Conservation (phyloP, 2,888 invertebrate species). For the Campaea margaritaria region DNA sequence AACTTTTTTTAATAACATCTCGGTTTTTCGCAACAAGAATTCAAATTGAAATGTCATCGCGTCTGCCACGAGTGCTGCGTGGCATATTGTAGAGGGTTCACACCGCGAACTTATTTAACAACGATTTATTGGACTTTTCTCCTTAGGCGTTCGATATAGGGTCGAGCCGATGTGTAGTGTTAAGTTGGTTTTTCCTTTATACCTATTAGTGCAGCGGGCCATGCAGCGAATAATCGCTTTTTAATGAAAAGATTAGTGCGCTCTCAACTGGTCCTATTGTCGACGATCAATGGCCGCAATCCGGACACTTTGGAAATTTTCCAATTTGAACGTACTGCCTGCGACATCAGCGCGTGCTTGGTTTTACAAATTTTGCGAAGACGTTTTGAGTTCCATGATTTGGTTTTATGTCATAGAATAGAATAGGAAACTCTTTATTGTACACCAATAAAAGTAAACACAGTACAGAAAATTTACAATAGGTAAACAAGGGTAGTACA, state of each 20-base stretch:
- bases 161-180: conserved; percentile 34
- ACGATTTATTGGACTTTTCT: conserved; percentile 41
- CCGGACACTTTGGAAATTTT: conserved; percentile 77
- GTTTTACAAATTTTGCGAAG: conserved; percentile 41
- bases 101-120: conserved; percentile 37
- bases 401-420: no score
- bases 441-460: no score
- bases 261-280: conserved; percentile 63
- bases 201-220: conserved; percentile 79
- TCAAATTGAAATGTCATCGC: conserved; percentile 83
- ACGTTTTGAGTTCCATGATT: conserved; percentile 12
- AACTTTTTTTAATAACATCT: conserved; percentile 69
- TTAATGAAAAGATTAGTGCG: conserved; percentile 84
- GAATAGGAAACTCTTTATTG: no score
- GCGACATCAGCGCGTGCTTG: conserved; percentile 50
- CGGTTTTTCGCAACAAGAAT: conserved; percentile 69
- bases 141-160: conserved; percentile 48
- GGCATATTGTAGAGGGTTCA: conserved; percentile 65
- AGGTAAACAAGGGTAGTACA: no score
- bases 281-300: conserved; percentile 70
- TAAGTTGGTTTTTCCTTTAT: conserved; percentile 62
- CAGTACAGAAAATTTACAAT: no score
- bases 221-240: conserved; percentile 83
- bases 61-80: conserved; percentile 61
- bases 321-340: conserved; percentile 68